phyloP scores from a whole-genome alignment of 92 coral and sea anemone species.

The Heliopora coerulea region DNA sequence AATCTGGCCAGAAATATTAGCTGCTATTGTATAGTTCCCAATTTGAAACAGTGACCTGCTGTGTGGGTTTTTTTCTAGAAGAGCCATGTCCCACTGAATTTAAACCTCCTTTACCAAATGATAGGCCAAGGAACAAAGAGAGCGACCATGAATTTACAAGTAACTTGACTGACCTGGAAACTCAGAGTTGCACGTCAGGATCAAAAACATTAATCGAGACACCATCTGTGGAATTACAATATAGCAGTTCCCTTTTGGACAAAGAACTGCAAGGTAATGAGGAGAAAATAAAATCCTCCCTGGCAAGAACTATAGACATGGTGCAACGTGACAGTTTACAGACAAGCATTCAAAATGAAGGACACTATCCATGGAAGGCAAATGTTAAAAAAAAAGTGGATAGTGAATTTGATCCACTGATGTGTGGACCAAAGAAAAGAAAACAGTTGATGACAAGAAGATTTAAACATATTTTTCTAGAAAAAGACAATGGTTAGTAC shows the following conservation, averaged over 20 bases:
- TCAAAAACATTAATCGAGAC: neutral
- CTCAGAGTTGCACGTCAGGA: neutral
- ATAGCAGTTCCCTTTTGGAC: neutral
- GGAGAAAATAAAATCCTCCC: neutral
- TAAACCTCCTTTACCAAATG: slow-evolving; percentile 29
- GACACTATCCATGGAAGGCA: neutral
- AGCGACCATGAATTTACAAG: neutral
- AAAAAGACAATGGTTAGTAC: neutral
- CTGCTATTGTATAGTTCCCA: no score
- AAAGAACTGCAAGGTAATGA: neutral
- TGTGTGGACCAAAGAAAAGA: neutral
- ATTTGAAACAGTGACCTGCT: neutral
- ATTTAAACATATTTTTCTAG: slow-evolving; percentile 27
- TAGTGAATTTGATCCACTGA: neutral
- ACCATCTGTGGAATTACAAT: neutral
- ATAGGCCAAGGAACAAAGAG: neutral
- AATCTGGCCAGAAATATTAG: no score
- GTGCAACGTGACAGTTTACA: neutral
- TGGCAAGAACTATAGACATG: neutral
- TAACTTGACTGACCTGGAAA: neutral
- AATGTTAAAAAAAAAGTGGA: neutral
- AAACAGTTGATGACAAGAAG: slow-evolving; percentile 2
- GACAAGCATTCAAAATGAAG: neutral
- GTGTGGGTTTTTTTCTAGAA: neutral
- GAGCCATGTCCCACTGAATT: slow-evolving; percentile 14